Base-by-base conservation (phyloP, 2,888 invertebrate genomes). In the Slavum lentiscoides region DNA sequence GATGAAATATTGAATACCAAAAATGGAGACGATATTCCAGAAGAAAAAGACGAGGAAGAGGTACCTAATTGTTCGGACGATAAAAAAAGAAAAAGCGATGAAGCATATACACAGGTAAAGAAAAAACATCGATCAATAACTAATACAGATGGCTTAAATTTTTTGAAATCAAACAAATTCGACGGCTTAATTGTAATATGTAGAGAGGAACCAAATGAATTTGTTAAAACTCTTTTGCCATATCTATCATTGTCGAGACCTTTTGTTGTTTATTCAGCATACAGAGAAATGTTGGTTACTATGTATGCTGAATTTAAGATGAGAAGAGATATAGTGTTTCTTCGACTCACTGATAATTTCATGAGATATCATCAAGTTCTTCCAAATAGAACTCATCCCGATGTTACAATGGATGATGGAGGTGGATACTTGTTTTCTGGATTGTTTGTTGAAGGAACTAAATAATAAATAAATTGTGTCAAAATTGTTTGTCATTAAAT, bases 321-420 rank as follows among this genome's bases (percentile, higher is more conserved):
- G 80, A 88, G 90, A 74, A 89, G 89, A 81, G 91, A 91, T 85
- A 91, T 93, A 23, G 90, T 94, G 15, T 92, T 92, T 85, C 87
- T 98, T 62, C 91, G 91, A 86, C 87, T 99, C 15, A 91, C 92
- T 62, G 94, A 93, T 84, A 95, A 93, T 85, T 98, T 97, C 91
- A 88, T 95, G 86, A 90, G 97, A 84, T 91, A 92, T 84, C 96
- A 96, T 88, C 98, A 98, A 90, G 92, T 96, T 53, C 87, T 96
- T 83, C 92, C 93, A 2, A 92, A 94, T 83, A 90, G 98, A 86
- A 98, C 98, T 23, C 98, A 98, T 89, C 98, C 98, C 1, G 92
- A 94, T 86, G 95, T 98, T 58, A 91, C 91, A 84, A 98, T 97
- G 93, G 93, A 91, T 86, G 92, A 92, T 68, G 91, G 91, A 82